phyloP scores from a whole-genome alignment of 2,888 invertebrate species.

The Melanargia galathea region DNA sequence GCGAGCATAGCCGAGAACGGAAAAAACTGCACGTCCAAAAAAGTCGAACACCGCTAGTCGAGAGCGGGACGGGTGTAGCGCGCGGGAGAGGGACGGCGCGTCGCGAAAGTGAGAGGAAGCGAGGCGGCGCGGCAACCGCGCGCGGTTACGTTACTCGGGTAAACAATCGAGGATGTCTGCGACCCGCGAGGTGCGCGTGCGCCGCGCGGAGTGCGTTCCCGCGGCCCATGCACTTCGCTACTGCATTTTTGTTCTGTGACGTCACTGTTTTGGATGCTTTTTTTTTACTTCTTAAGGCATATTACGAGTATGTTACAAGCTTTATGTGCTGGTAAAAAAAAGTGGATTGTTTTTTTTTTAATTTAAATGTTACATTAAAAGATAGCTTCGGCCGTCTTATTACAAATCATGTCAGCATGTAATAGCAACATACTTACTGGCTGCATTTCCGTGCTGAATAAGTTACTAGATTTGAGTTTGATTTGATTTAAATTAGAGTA shows the following conservation, averaged over 20 bases:
- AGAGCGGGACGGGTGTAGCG: constrained; percentile 48
- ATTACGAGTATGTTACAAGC: not conserved
- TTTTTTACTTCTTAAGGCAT: constrained; percentile 6
- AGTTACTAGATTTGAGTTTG: too few relatives aligned
- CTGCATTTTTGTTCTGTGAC: constrained; percentile 73
- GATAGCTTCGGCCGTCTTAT: too few relatives aligned
- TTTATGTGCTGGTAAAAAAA: too few relatives aligned
- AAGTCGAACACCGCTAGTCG: constrained; percentile 79
- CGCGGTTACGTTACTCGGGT: constrained; percentile 74
- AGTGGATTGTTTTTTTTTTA: too few relatives aligned
- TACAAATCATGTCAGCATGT: too few relatives aligned
- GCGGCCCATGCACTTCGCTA: constrained; percentile 72
- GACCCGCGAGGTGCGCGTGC: constrained; percentile 69
- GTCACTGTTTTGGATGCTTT: constrained; percentile 50
- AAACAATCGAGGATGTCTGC: constrained; percentile 76
- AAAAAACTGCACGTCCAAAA: constrained; percentile 78
- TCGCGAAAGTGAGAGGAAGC: constrained; percentile 81
- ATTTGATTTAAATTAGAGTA: too few relatives aligned
- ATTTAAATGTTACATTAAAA: too few relatives aligned
- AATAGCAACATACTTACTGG: too few relatives aligned
- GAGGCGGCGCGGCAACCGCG: constrained; percentile 72
- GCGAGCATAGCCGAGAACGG: constrained; percentile 69
- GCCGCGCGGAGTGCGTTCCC: constrained; percentile 59
- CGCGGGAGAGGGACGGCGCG: constrained; percentile 58
- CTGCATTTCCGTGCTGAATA: too few relatives aligned